phyloP scores from a whole-genome alignment of 2,888 invertebrate species.

The Lampropteryx suffumata region DNA sequence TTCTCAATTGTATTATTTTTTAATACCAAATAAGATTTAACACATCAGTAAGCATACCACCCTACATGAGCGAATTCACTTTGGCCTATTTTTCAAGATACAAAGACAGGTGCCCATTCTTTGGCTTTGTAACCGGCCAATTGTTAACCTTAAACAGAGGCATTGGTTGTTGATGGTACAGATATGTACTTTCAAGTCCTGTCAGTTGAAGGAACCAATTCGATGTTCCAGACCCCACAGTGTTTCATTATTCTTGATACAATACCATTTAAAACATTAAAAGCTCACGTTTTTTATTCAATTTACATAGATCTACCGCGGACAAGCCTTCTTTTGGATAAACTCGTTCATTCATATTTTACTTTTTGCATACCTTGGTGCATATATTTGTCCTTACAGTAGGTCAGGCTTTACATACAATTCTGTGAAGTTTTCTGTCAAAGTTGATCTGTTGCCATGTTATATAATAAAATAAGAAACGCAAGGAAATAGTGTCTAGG shows the following conservation, averaged over 20 bases:
- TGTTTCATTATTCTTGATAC: slow-evolving; percentile 22
- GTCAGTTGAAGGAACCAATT: slow-evolving; percentile 11
- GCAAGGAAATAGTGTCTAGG: too few species aligned
- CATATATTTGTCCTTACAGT: too few species aligned
- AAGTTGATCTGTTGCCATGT: too few species aligned
- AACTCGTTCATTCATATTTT: not conserved
- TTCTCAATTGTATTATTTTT: too few species aligned
- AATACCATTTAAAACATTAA: slow-evolving; percentile 21
- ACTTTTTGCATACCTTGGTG: not conserved
- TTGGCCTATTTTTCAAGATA: slow-evolving; percentile 45
- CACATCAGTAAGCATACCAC: not conserved
- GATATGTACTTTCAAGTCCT: slow-evolving; percentile 7
- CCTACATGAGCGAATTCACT: slow-evolving; percentile 7
- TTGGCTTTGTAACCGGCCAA: slow-evolving; percentile 53
- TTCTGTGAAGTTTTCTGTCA: too few species aligned
- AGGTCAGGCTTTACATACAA: too few species aligned
- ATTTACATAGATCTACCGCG: slow-evolving; percentile 10
- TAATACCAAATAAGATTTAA: too few species aligned
- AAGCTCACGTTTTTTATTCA: slow-evolving; percentile 12
- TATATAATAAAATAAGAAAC: too few species aligned
- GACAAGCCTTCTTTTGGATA: not conserved
- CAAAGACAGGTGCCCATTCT: slow-evolving; percentile 47
- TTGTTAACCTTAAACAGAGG: slow-evolving; percentile 53
- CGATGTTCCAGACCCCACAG: slow-evolving; percentile 12
- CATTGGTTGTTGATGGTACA: slow-evolving; percentile 31